Evolutionary conservation across 2,113 vertebrate species (phyloP).

Genomic region (Arenaria interpres): DNA sequence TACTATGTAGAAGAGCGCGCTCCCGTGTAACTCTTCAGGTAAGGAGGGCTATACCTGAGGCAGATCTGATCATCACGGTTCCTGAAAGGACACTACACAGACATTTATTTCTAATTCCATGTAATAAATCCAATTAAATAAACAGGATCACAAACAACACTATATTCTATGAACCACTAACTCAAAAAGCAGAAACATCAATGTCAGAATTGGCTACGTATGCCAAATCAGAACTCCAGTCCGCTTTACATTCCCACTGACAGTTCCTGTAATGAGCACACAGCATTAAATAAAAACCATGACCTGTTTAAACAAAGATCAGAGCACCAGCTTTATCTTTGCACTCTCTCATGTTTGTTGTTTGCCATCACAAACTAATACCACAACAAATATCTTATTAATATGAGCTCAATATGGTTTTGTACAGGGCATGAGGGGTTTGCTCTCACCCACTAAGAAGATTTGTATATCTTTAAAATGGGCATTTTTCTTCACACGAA

Average conservation of each 20-base stretch:
- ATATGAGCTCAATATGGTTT: not conserved
- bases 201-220: not conserved
- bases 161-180: not conserved
- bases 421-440: not conserved
- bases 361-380: not conserved
- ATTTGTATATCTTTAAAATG: not conserved
- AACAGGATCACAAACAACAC: not conserved
- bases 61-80: not conserved
- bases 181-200: not conserved
- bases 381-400: not conserved
- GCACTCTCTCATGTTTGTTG: not conserved
- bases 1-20: not conserved
- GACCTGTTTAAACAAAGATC: slow-evolving; percentile 56
- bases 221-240: not conserved
- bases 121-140: not conserved
- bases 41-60: not conserved
- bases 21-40: not conserved
- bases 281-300: slow-evolving; percentile 34
- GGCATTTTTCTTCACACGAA: not conserved
- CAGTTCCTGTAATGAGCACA: not conserved
- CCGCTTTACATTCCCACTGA: not conserved
- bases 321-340: not conserved
- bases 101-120: not conserved
- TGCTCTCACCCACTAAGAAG: not conserved
- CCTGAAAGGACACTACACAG: not conserved